A percentile compares a stretch with the other conserved stretches of the same genome.
Evolutionary conservation across 2,797 vertebrate species (phyloP).

Genomic region (Phyllotis vaccarum): DNA sequence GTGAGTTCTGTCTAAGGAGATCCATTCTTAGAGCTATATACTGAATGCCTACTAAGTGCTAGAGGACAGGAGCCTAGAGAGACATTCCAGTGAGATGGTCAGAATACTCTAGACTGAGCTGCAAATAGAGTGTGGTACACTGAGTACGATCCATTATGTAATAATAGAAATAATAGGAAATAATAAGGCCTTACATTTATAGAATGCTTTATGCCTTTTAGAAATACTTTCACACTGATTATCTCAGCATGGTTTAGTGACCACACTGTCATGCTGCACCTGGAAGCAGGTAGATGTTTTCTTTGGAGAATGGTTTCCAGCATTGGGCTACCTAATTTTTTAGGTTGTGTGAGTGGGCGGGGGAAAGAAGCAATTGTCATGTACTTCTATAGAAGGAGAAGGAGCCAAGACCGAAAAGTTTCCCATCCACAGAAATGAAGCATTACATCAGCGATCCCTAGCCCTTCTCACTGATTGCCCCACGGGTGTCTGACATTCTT

Average conservation of each 20-base stretch:
- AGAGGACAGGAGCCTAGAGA: neutral
- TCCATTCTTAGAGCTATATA: neutral
- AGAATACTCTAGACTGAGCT: neutral
- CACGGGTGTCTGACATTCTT: constrained; percentile 64
- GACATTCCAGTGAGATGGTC: neutral
- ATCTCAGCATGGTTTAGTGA: constrained; percentile 56
- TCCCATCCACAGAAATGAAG: constrained; percentile 40
- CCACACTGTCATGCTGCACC: constrained; percentile 52
- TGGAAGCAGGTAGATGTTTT: constrained; percentile 72
- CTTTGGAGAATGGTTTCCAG: constrained; percentile 64
- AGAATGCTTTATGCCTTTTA: constrained; percentile 69
- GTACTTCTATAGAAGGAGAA: neutral
- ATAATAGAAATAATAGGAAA: constrained; percentile 54
- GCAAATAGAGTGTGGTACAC: constrained; percentile 13
- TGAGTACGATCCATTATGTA: constrained; percentile 29
- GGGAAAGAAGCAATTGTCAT: neutral
- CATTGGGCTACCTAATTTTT: constrained; percentile 46
- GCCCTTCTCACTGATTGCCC: constrained; percentile 1
- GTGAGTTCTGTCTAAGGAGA: neutral
- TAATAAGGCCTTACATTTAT: constrained; percentile 74
- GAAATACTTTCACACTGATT: constrained; percentile 67
- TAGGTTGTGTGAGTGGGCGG: neutral
- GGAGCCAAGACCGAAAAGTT: constrained; percentile 36
- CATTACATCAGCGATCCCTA: constrained; percentile 48
- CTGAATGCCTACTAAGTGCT: constrained; percentile 11